Conservation (phyloP, 2,888 invertebrate species). For the Zonitis immaculata region DNA sequence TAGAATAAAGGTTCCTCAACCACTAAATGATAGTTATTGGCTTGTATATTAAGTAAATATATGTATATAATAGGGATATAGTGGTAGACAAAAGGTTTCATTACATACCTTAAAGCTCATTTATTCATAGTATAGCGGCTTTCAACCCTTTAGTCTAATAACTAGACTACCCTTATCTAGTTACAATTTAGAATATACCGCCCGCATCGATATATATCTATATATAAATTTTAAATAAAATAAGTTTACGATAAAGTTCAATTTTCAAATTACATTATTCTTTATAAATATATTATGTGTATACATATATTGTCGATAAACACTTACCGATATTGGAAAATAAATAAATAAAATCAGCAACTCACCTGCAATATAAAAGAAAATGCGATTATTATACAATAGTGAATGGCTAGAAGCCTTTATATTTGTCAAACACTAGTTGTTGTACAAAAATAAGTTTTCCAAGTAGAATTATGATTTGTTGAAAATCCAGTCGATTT, state of each 20-base stretch:
- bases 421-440: not conserved
- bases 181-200: conserved; percentile 12
- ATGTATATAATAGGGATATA: conserved; percentile 12
- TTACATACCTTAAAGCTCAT: conserved; percentile 19
- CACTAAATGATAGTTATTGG: conserved; percentile 10
- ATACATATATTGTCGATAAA: no score
- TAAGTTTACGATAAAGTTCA: not conserved
- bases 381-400: no score
- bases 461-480: not conserved
- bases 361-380: no score
- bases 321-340: no score
- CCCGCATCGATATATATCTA: no score
- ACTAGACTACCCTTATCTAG: conserved; percentile 15
- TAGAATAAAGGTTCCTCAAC: no score
- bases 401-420: not conserved
- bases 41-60: conserved; percentile 16
- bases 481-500: not conserved
- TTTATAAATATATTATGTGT: no score
- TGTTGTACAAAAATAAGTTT: not conserved
- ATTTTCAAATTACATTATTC: no score
- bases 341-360: no score
- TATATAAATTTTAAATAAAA: not conserved
- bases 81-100: conserved; percentile 20
- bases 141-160: conserved; percentile 14
- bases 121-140: conserved; percentile 11